phyloP scores from a whole-genome alignment of 2,113 vertebrate species.

The Eulemur rufifrons region DNA sequence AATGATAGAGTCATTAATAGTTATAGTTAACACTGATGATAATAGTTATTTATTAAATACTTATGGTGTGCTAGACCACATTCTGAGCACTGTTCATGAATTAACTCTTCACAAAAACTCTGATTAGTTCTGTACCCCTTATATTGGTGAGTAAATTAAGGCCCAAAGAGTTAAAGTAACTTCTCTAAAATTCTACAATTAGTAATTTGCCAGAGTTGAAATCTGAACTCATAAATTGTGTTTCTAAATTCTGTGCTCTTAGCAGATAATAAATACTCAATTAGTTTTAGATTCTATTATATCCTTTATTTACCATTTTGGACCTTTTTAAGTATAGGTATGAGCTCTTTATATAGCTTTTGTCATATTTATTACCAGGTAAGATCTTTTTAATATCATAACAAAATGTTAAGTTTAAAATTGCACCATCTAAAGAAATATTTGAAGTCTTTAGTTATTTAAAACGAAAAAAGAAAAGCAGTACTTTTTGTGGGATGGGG shows the following conservation, averaged over 20 bases:
- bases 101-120: not conserved
- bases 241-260: not conserved
- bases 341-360: not conserved
- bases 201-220: not conserved
- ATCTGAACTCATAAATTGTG: not conserved
- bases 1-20: not conserved
- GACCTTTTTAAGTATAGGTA: not conserved
- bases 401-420: not conserved
- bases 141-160: not conserved
- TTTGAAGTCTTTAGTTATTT: not conserved
- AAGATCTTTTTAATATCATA: not conserved
- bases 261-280: not conserved
- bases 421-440: not conserved
- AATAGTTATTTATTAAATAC: not conserved
- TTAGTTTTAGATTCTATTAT: not conserved
- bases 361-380: not conserved
- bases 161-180: not conserved
- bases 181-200: not conserved
- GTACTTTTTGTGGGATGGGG: not conserved
- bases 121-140: not conserved
- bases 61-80: not conserved
- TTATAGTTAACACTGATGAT: not conserved
- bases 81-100: not conserved
- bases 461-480: not conserved
- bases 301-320: not conserved